Evolutionary conservation across 2,888 invertebrate genomes (phyloP), one percentile per base, ranked within the genome.

Genomic region (Caenorhabditis sp.): DNA sequence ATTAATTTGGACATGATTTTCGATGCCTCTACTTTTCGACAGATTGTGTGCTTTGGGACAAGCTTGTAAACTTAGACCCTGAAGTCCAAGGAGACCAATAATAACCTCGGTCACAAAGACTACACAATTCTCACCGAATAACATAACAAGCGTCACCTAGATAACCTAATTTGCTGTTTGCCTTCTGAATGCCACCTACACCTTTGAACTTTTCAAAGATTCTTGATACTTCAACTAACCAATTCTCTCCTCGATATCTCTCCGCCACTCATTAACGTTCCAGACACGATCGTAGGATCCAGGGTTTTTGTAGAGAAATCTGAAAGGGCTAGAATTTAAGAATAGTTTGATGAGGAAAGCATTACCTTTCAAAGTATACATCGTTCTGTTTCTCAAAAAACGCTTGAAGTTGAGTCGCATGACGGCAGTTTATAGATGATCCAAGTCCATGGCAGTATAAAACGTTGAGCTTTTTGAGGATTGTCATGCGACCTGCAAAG

Each of bases 391-490:
- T 38, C 22, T 74, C 70, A 51, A 83, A 83, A 51, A 38, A 83
- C 16, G 38, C n/a, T 26, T 79, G 73, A 2, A 87, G 66, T 31
- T 85, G 84, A 19, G 58, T 58, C 8, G 83, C 87, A 38, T 85
- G 84, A 1, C 87, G 80, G 61, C 85, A 85, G 26, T 87, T 81
- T 14, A 87, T 79, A 4, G 87, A 87, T 6, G 87, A 87, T 14
- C 87, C 87, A 12, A 87, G 61, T 26, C 87, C 87, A 59, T 87
- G 87, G 19, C 85, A 85, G 54, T 87, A 87, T 14, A 87, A 44
- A 38, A 87, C 63, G 35, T 85, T 82, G 3, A 87, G 66, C 38
- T 61, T 51, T 44, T 75, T 79, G 22, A 80, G 56, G 8, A 70
- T 19, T n/a, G 56, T 44, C 64, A 74, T 69, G 1, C 5, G 1